phyloP scores from a whole-genome alignment of 2,797 vertebrate genomes.

The Meriones psammophilus region DNA sequence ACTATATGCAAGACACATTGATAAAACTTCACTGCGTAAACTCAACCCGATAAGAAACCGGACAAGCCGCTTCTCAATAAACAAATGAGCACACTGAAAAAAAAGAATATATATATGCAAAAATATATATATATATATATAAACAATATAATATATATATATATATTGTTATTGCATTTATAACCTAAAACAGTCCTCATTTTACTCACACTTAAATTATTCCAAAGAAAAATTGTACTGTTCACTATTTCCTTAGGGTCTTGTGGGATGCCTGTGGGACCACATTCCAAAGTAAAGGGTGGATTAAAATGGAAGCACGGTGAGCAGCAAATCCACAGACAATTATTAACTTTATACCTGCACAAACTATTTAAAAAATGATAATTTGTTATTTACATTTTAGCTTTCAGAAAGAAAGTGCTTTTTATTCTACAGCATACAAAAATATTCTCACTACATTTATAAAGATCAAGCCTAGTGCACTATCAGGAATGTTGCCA shows the following conservation, averaged over 20 bases:
- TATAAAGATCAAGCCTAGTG: not conserved
- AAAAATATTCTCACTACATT: constrained; percentile 33
- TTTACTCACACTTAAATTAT: constrained; percentile 25
- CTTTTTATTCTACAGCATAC: not conserved
- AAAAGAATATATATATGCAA: not conserved
- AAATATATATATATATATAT: too few relatives aligned
- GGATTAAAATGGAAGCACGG: not conserved
- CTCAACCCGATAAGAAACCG: not conserved
- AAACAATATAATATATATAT: too few relatives aligned
- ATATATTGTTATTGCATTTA: not conserved
- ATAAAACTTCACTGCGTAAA: constrained; percentile 27
- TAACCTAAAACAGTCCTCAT: not conserved
- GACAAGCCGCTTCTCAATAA: not conserved
- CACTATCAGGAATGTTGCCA: not conserved
- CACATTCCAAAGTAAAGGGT: constrained; percentile 44
- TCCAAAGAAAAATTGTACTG: not conserved
- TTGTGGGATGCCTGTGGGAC: not conserved
- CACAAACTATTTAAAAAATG: not conserved
- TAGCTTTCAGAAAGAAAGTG: not conserved
- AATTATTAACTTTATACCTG: constrained; percentile 2
- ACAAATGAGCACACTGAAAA: not conserved
- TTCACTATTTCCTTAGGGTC: not conserved
- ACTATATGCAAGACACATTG: not conserved
- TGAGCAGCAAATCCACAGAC: not conserved
- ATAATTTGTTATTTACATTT: not conserved